Evolutionary conservation across 2,113 vertebrate genomes (phyloP).

Genomic region (Clinocottus analis): DNA sequence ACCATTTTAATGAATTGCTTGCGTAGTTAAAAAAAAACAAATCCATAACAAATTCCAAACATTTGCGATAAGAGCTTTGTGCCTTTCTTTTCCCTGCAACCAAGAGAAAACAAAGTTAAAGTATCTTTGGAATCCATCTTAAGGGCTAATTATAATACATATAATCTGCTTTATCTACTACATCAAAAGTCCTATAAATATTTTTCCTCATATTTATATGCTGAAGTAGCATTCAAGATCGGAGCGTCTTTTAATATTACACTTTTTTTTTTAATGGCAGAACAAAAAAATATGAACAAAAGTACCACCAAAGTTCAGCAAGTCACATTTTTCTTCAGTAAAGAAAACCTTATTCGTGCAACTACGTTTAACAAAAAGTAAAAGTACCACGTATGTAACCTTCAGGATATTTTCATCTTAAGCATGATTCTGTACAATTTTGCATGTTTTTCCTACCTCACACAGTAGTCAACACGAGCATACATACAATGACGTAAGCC

Average conservation of each 20-base stretch:
- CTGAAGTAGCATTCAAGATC: constrained; percentile 88
- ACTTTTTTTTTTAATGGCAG: constrained; percentile 79
- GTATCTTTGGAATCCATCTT: constrained; percentile 85
- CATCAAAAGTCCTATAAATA: constrained; percentile 87
- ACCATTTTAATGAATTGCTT: constrained; percentile 84
- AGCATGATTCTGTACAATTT: constrained; percentile 89
- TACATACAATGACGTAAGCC: constrained; percentile 61
- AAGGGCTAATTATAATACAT: constrained; percentile 85
- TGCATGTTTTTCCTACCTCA: constrained; percentile 79
- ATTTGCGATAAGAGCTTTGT: constrained; percentile 88
- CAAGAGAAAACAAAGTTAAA: constrained; percentile 83
- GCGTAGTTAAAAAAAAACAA: constrained; percentile 72
- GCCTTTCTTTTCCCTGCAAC: constrained; percentile 85
- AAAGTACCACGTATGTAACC: constrained; percentile 89
- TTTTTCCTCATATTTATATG: constrained; percentile 88
- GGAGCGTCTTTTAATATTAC: constrained; percentile 81
- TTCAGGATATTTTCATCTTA: constrained; percentile 86
- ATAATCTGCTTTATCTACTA: constrained; percentile 84
- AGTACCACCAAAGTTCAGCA: constrained; percentile 88
- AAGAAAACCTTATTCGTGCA: constrained; percentile 86
- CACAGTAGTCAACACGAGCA: constrained; percentile 87
- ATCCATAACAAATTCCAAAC: constrained; percentile 78
- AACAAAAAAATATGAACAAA: constrained; percentile 80
- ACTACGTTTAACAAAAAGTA: constrained; percentile 85
- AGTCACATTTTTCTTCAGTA: constrained; percentile 84